These are phyloP conservation scores for Mantis religiosa DNA, from an alignment of 2,888 invertebrate genomes.

Conservation along the genomic window DNA sequence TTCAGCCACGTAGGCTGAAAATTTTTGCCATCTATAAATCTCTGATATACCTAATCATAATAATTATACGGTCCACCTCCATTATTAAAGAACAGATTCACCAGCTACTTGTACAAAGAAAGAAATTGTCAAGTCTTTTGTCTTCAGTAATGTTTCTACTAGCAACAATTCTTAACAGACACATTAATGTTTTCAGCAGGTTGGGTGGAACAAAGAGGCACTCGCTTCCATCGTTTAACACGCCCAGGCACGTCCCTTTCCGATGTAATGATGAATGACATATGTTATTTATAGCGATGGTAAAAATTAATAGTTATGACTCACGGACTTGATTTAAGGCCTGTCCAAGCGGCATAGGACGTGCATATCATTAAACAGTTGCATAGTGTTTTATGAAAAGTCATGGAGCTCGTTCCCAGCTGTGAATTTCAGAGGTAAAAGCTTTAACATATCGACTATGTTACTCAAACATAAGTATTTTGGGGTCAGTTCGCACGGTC, in stretches of 20 bases:
- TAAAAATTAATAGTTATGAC: not conserved
- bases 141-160: not conserved
- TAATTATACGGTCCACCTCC: not conserved
- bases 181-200: not conserved
- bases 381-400: not conserved
- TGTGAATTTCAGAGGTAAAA: too few species aligned
- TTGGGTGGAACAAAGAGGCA: not conserved
- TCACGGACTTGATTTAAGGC: not conserved
- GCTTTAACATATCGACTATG: too few species aligned
- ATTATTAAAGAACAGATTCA: not conserved
- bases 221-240: not conserved
- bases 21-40: not conserved
- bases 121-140: not conserved
- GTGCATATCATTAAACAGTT: not conserved
- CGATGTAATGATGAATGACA: not conserved
- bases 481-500: too few species aligned
- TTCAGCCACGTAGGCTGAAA: not conserved
- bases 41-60: not conserved
- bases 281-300: not conserved
- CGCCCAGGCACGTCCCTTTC: not conserved
- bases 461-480: too few species aligned
- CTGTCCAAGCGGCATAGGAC: not conserved
- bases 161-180: not conserved
- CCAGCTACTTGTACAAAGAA: not conserved
- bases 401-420: not conserved